A percentile compares a stretch with the other conserved stretches of the same genome.
Evolutionary conservation across 2,113 vertebrate genomes (phyloP).

Genomic region (Cephalopholis sonnerati): DNA sequence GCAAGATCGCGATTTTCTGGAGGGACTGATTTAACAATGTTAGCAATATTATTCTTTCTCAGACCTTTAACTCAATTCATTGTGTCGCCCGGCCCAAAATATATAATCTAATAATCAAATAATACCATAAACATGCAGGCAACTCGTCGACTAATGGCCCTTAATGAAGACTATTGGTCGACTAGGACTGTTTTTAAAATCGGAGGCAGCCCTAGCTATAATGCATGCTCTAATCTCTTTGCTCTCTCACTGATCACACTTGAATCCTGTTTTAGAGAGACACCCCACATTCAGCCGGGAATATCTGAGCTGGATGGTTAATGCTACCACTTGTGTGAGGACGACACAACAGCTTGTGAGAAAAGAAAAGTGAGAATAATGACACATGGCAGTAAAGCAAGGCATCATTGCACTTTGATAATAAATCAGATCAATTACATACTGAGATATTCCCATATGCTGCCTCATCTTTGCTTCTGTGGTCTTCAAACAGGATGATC

Average conservation of each 20-base stretch:
- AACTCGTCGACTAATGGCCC: too few species aligned
- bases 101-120: too few species aligned
- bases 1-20: too few species aligned
- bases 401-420: background rate
- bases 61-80: too few species aligned
- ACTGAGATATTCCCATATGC: background rate
- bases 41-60: too few species aligned
- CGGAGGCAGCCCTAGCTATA: background rate
- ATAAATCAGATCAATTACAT: background rate
- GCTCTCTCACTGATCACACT: slow-evolving; percentile 2
- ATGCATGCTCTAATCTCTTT: background rate
- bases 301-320: background rate
- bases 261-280: slow-evolving; percentile 27
- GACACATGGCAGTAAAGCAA: background rate
- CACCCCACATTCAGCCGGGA: slow-evolving; percentile 25
- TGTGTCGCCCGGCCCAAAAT: too few species aligned
- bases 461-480: background rate
- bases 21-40: too few species aligned
- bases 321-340: background rate
- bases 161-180: too few species aligned
- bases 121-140: too few species aligned
- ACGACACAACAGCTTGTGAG: background rate
- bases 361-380: background rate
- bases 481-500: too few species aligned
- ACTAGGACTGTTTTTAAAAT: too few species aligned